Percentiles rank a stretch among this genome's conserved stretches.
phyloP scores from a whole-genome alignment of 2,113 vertebrate species.

The Onychostruthus taczanowskii region DNA sequence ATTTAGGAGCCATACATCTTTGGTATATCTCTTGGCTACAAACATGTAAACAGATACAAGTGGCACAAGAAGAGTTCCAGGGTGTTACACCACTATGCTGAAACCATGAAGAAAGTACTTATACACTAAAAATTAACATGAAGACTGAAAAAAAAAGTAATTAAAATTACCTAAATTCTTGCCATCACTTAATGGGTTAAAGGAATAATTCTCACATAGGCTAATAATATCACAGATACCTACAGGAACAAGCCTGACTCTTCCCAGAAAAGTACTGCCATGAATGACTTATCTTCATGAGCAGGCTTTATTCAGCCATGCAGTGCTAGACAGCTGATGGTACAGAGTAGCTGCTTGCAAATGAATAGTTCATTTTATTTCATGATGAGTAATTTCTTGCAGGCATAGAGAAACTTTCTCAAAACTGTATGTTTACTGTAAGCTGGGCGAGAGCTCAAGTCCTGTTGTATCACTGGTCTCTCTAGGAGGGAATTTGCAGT shows the following conservation, averaged over 20 bases:
- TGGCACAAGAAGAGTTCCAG: background rate
- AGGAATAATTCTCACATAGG: background rate
- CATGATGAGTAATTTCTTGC: background rate
- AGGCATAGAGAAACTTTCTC: background rate
- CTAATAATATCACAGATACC: background rate
- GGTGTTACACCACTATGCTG: background rate
- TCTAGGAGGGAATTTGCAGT: background rate
- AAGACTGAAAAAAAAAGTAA: background rate
- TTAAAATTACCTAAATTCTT: background rate
- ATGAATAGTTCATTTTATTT: background rate
- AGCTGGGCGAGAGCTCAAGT: background rate
- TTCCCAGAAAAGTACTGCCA: background rate
- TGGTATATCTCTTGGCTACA: background rate
- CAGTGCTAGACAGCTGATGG: background rate
- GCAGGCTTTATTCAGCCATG: background rate
- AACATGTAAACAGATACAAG: background rate
- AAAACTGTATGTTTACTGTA: background rate
- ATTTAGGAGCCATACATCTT: background rate
- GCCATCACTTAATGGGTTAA: background rate
- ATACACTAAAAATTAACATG: background rate
- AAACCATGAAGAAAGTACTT: background rate
- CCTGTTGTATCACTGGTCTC: background rate
- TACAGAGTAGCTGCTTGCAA: background rate
- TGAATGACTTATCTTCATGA: background rate
- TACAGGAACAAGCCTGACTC: background rate